These are phyloP conservation scores for Scopus umbretta DNA, from an alignment of 2,113 vertebrate species.

Conservation along the genomic window DNA sequence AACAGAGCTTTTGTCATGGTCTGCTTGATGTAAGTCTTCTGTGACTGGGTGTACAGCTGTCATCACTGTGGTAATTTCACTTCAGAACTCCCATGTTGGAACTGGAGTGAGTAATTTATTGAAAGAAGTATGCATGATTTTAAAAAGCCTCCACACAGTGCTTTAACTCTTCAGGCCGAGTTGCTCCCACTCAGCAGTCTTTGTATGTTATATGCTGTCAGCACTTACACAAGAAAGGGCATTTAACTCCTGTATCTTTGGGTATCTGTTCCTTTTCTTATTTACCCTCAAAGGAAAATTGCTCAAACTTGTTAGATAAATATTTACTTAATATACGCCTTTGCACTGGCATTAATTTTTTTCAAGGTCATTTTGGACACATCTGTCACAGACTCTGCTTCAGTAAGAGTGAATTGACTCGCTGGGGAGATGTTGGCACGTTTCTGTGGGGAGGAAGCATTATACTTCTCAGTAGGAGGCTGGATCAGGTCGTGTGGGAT, in stretches of 20 bases:
- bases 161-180: conserved; percentile 1
- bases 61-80: background rate
- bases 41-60: background rate
- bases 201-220: background rate
- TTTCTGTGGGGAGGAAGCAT: background rate
- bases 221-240: background rate
- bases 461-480: background rate
- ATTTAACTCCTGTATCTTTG: background rate
- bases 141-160: background rate
- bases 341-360: background rate
- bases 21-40: background rate
- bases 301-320: background rate
- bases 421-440: background rate
- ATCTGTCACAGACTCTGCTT: background rate
- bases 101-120: conserved; percentile 31
- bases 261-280: background rate
- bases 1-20: conserved; percentile 13
- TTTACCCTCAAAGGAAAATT: background rate
- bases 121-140: conserved; percentile 16
- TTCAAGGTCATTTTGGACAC: background rate
- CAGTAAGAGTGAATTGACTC: background rate
- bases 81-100: background rate
- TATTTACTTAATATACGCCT: background rate
- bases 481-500: background rate
- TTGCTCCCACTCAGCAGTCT: background rate